Base-by-base conservation (phyloP, 2,797 vertebrate species). In the Molossus alvarezi region DNA sequence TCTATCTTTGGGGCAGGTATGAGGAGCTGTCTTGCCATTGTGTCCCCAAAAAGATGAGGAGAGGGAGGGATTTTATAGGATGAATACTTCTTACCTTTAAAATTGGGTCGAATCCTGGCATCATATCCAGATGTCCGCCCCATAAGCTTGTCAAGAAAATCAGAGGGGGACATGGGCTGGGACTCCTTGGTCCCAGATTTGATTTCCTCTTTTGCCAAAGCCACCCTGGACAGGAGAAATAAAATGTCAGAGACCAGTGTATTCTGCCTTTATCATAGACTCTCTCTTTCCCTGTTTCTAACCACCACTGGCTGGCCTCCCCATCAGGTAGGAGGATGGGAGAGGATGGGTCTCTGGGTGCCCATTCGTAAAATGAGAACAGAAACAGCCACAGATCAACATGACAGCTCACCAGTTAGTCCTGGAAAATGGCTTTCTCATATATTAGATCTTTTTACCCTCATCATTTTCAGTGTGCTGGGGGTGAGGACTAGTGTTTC, bases 111-210 rank as follows among this genome's bases (percentile, higher is more conserved):
- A 97, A 99, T 99, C 96, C 99, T 99, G 91, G 99, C 99, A 4
- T 99, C 99, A 4, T 99, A 99, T 88, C 99, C 99, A 21, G 99
- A 99, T 0, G 99, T 99, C 96, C 98, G 98, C 92, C 99, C 99
- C 99, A 99, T 99, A 92, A 99, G 99, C 98, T 99, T 99, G 98
- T 99, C 99, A 98, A 99, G 98, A 98, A 99, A 99, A 98, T 99
- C 99, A 57, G 99, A 99, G 88, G 99, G 99, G 51, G 99, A 99
- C 98, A 99, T 99, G 3, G 98, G 98, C 97, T 99, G 98, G 25
- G 98, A 95, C 71, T 97, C 91, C 97, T 98, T 98, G 97, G 98
- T 97, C 91, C 98, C 98, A 96, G 99, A 98, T 98, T 99, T 99
- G 98, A 98, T 98, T 98, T 99, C 99, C 98, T 99, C 99, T 98